Conservation (phyloP, 2,888 invertebrate species). For the Phymatocera aterrima region DNA sequence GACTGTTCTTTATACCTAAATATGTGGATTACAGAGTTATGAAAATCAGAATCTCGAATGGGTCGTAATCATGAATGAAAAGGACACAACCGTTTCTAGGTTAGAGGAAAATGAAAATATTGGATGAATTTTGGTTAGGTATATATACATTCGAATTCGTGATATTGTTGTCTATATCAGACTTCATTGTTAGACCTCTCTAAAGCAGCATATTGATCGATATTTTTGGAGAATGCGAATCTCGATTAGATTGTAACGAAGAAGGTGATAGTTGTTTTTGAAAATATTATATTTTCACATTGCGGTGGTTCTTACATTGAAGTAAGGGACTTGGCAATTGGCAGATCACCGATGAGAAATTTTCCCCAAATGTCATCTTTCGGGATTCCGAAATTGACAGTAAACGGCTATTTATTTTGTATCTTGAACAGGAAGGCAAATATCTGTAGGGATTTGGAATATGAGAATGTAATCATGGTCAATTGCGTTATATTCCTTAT, state of each 20-base stretch:
- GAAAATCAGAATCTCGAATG: no score
- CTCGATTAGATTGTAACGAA: slow-evolving; percentile 23
- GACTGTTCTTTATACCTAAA: background rate
- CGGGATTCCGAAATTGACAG: no score
- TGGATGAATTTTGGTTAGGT: no score
- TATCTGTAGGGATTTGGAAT: background rate
- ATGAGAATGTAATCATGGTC: background rate
- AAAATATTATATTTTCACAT: slow-evolving; percentile 22
- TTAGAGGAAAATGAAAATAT: no score
- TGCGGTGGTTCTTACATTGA: slow-evolving; percentile 25
- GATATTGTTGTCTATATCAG: slow-evolving; percentile 71
- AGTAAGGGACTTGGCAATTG: background rate
- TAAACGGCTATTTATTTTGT: no score
- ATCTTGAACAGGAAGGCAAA: background rate
- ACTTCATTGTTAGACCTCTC: no score
- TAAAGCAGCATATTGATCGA: no score
- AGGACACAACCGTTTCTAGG: no score
- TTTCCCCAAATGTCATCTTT: no score
- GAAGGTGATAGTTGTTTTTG: background rate
- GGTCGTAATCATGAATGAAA: no score
- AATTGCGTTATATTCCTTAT: slow-evolving; percentile 15
- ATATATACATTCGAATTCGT: no score
- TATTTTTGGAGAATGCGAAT: slow-evolving; percentile 49
- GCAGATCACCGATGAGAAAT: background rate
- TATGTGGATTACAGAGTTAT: no score